These are phyloP conservation scores for Molossus alvarezi DNA, from an alignment of 2,797 vertebrate genomes.

Conservation along the genomic window DNA sequence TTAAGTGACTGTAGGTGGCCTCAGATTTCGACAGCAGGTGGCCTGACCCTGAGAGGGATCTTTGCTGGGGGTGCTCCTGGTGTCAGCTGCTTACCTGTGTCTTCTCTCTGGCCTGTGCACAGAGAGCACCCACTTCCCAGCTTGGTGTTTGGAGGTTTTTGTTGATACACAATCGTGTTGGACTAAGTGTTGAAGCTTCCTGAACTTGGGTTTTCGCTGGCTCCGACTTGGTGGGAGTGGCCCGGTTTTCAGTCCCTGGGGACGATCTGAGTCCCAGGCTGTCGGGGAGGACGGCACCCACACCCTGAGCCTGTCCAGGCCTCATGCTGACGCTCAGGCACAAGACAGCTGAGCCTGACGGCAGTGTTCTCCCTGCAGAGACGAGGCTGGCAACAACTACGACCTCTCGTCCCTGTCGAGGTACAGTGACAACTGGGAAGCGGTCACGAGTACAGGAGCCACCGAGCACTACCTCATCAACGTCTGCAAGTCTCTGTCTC, in stretches of 20 bases:
- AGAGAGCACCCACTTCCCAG: accelerated
- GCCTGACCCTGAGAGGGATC: too few relatives aligned
- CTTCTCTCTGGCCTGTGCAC: neutral
- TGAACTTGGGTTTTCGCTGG: neutral
- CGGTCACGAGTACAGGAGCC: conserved; percentile 86
- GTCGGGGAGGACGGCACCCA: accelerated
- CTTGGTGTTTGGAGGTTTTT: neutral
- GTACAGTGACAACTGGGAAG: conserved; percentile 95
- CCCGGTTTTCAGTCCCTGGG: accelerated
- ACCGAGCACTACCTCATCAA: conserved; percentile 94
- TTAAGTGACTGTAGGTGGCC: accelerated
- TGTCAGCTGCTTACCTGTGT: accelerated
- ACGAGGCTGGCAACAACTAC: conserved; percentile 93
- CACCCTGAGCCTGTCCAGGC: neutral
- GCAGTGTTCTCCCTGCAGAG: conserved; percentile 87
- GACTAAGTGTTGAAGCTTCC: neutral
- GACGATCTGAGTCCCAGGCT: accelerated
- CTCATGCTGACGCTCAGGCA: accelerated
- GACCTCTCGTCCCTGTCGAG: conserved; percentile 95
- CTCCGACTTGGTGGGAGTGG: neutral
- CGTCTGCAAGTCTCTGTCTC: conserved; percentile 96
- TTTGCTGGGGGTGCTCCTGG: accelerated
- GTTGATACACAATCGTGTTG: neutral
- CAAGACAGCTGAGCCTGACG: accelerated
- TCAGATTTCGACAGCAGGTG: neutral